Evolutionary conservation across 2,888 invertebrate genomes (phyloP).

Genomic region (Portevinia maculata): DNA sequence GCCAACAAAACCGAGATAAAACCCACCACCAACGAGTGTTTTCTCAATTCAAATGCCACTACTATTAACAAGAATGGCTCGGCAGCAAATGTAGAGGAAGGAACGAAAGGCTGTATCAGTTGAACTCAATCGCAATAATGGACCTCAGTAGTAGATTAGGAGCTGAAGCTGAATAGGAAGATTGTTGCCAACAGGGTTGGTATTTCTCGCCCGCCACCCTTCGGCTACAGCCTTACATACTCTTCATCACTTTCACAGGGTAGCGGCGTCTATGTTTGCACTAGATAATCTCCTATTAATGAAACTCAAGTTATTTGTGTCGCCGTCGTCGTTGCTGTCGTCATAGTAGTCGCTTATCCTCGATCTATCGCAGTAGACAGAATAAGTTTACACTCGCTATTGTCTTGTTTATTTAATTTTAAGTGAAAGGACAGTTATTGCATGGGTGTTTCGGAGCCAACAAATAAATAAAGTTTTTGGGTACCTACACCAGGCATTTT

Average conservation of each 20-base stretch:
- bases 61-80: neutral
- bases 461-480: neutral
- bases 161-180: constrained; percentile 47
- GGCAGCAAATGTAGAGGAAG: constrained; percentile 5
- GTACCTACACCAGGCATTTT: too few relatives aligned
- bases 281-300: constrained; percentile 69
- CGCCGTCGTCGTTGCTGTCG: constrained; percentile 27
- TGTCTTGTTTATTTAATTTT: constrained; percentile 52
- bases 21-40: constrained; percentile 47
- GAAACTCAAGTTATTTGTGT: constrained; percentile 64
- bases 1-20: constrained; percentile 46
- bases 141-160: constrained; percentile 57
- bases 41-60: constrained; percentile 48
- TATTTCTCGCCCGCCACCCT: neutral
- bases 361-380: constrained; percentile 23
- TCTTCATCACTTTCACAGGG: constrained; percentile 36
- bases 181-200: constrained; percentile 59
- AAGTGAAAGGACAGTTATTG: constrained; percentile 3
- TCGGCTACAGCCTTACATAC: neutral
- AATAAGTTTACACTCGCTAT: constrained; percentile 28
- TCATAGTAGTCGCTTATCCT: constrained; percentile 16
- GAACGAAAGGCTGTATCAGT: constrained; percentile 60
- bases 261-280: constrained; percentile 56
- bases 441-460: neutral
- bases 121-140: constrained; percentile 70